Evolutionary conservation across 2,113 vertebrate genomes (phyloP).

Genomic region (Prinia subflava): DNA sequence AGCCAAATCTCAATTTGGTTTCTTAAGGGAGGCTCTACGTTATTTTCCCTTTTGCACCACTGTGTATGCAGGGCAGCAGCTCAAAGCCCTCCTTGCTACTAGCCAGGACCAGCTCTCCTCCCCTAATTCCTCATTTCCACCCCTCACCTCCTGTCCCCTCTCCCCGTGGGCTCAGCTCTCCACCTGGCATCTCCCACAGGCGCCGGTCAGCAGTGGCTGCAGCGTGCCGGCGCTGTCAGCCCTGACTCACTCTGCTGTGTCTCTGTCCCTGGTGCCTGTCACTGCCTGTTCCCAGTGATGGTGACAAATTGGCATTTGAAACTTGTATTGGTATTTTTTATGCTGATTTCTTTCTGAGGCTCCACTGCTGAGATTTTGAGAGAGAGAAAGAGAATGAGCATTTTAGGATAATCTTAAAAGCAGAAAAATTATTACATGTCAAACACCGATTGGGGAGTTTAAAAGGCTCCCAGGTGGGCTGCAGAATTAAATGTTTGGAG

Average conservation of each 20-base stretch:
- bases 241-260: neutral
- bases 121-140: neutral
- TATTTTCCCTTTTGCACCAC: neutral
- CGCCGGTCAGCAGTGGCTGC: fast-evolving
- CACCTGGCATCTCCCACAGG: neutral
- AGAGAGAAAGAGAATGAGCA: slow-evolving; percentile 46
- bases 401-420: slow-evolving; percentile 75
- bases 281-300: neutral
- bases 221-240: neutral
- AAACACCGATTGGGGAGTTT: slow-evolving; percentile 69
- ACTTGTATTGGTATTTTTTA: slow-evolving; percentile 26
- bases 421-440: slow-evolving; percentile 70
- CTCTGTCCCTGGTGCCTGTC: neutral
- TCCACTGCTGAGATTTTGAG: slow-evolving; percentile 35
- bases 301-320: slow-evolving; percentile 47
- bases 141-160: neutral
- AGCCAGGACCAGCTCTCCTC: neutral
- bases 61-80: neutral
- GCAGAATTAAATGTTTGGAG: slow-evolving; percentile 71
- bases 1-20: neutral
- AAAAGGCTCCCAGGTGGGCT: slow-evolving; percentile 76
- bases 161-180: neutral
- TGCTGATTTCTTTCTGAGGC: slow-evolving; percentile 44
- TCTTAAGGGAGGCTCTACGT: neutral
- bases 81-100: neutral